Evolutionary conservation across 1,140 invertebrate genomes (phyloP).

Genomic region (Lepeophtheirus salmonis): DNA sequence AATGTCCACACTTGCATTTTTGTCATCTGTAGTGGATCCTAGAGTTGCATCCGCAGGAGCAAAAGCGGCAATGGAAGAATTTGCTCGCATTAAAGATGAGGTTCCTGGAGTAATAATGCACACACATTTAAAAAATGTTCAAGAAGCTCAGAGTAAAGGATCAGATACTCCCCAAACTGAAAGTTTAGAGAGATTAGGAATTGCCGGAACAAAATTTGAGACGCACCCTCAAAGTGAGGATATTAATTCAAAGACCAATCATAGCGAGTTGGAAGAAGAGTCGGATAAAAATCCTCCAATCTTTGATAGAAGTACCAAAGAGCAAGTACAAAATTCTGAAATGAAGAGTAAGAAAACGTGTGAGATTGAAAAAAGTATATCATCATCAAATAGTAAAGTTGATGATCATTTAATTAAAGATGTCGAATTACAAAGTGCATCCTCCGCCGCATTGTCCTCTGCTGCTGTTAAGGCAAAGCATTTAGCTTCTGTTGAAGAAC

Average conservation of each 20-base stretch:
- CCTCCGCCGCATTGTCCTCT: slow-evolving; percentile 80
- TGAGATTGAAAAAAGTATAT: slow-evolving; percentile 26
- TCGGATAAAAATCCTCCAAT: slow-evolving; percentile 19
- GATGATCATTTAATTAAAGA: slow-evolving; percentile 33
- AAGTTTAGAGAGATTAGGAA: slow-evolving; percentile 38
- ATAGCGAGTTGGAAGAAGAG: slow-evolving; percentile 20
- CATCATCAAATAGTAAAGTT: too few species aligned
- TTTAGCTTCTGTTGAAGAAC: slow-evolving; percentile 87
- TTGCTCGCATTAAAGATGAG: slow-evolving; percentile 81
- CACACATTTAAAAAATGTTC: slow-evolving; percentile 83
- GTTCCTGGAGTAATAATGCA: slow-evolving; percentile 84
- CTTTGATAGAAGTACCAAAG: slow-evolving; percentile 22
- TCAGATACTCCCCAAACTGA: slow-evolving; percentile 52
- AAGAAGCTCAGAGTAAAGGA: slow-evolving; percentile 53
- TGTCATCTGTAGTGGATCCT: slow-evolving; percentile 95
- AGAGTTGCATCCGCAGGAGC: slow-evolving; percentile 87
- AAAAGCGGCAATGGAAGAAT: slow-evolving; percentile 92
- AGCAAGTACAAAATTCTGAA: slow-evolving; percentile 21
- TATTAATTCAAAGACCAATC: slow-evolving; percentile 19
- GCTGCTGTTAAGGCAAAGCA: slow-evolving; percentile 98
- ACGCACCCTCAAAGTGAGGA: slow-evolving; percentile 22
- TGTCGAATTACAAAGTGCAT: slow-evolving; percentile 74
- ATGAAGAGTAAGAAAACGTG: slow-evolving; percentile 18
- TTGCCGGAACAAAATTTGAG: slow-evolving; percentile 56
- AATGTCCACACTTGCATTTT: slow-evolving; percentile 97